phyloP scores from a whole-genome alignment of 1,140 invertebrate species.

The Euura lappo region DNA sequence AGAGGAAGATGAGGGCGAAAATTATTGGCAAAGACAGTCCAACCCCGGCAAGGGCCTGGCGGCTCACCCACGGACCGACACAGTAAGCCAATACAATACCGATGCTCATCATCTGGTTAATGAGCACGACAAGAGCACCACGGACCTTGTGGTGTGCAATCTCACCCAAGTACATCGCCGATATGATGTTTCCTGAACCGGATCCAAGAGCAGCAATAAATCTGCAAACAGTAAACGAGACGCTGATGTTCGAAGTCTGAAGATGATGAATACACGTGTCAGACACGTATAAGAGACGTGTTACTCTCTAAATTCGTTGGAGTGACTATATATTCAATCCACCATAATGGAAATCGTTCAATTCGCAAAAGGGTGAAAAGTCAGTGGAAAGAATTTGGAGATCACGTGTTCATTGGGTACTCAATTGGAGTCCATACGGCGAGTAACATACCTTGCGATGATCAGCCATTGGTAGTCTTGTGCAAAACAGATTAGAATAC shows the following conservation, averaged over 20 bases:
- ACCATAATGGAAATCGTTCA: too few species aligned
- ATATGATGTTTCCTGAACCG: constrained; percentile 66
- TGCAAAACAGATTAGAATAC: constrained; percentile 64
- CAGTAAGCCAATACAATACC: constrained; percentile 71
- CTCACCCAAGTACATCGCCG: constrained; percentile 69
- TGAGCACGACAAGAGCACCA: constrained; percentile 68
- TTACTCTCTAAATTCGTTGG: too few species aligned
- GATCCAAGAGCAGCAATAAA: constrained; percentile 66
- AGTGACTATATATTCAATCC: too few species aligned
- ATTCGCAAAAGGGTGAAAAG: too few species aligned
- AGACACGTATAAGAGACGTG: too few species aligned
- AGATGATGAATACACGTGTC: background rate
- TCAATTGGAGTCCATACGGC: too few species aligned
- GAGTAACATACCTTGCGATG: constrained; percentile 34
- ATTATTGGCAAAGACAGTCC: constrained; percentile 62
- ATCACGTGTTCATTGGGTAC: too few species aligned
- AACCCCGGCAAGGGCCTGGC: constrained; percentile 61
- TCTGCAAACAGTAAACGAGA: constrained; percentile 1
- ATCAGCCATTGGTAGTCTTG: constrained; percentile 57
- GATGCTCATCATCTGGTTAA: constrained; percentile 61
- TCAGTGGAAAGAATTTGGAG: too few species aligned
- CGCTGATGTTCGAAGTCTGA: too few species aligned
- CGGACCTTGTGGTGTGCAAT: constrained; percentile 68
- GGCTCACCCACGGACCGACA: constrained; percentile 66
- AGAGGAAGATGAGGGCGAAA: constrained; percentile 65